Conservation (phyloP, 2,888 invertebrate species). For the Drosophila pegasa region DNA sequence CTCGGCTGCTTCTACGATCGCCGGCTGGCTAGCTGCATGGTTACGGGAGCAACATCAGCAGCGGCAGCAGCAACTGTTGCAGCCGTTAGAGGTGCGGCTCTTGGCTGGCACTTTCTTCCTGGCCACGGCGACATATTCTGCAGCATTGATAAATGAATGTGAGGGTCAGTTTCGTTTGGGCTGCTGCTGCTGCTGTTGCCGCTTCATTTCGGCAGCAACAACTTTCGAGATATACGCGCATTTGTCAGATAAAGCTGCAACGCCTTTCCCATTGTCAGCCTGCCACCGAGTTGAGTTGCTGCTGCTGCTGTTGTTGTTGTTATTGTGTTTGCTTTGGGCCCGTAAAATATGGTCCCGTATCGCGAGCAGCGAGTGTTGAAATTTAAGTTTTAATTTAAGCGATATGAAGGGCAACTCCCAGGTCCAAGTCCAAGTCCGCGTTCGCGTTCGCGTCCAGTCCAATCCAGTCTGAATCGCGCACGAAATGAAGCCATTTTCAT, state of each 20-base stretch:
- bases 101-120: conserved; percentile 56
- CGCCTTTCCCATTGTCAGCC: conserved; percentile 78
- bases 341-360: conserved; percentile 70
- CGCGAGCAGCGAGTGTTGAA: conserved; percentile 75
- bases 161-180: conserved; percentile 74
- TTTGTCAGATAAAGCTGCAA: conserved; percentile 77
- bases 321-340: conserved; percentile 64
- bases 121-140: conserved; percentile 67
- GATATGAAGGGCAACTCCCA: conserved; percentile 69
- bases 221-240: conserved; percentile 78
- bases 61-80: conserved; percentile 12
- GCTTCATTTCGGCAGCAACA: conserved; percentile 57
- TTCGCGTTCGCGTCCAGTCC: conserved; percentile 4
- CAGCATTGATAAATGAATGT: conserved; percentile 78
- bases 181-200: conserved; percentile 22
- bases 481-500: conserved; percentile 81
- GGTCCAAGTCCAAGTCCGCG: conserved; percentile 1
- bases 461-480: conserved; percentile 45
- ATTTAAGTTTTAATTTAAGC: conserved; percentile 79
- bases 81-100: conserved; percentile 52
- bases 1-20: conserved; percentile 57
- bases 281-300: conserved; percentile 57
- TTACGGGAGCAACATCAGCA: conserved; percentile 40
- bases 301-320: conserved; percentile 23
- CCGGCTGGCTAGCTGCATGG: conserved; percentile 25